Evolutionary conservation across 2,113 vertebrate species (phyloP), one percentile per base, ranked within the genome.

Genomic region (Meriones unguiculatus): DNA sequence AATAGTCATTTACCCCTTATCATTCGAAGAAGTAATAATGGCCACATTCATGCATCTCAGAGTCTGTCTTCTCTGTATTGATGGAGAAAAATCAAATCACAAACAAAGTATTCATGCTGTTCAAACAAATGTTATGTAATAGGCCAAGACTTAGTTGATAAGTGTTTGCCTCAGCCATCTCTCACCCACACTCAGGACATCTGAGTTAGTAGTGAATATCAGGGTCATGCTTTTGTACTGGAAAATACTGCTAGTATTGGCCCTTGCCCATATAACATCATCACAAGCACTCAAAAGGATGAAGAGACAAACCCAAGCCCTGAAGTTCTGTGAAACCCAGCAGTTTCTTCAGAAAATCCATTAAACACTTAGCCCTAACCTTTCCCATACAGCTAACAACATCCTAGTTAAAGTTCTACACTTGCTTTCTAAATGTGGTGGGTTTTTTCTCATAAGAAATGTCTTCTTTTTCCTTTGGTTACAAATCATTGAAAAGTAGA

Each of bases 301-400:
- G 7, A 12, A 12, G 32, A 24, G 2, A 57, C 17, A 18, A 35
- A 54, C 28, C 25, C 25, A 25, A 13, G 38, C 11, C 3, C 69
- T 25, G 38, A 7, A 0, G 0, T 22, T 84, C 78, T 38, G 25
- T 73, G 57, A 86, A 69, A 54, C 2, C 17, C 4, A 46, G 5
- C 7, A 1, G 24, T 2, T 62, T 18, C 7, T 62, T 35, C 5
- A 75, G 24, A 25, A 87, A 17, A 13, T 32, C 46, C 10, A 3
- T 28, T 41, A 41, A 35, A 10, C 5, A 13, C 3, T 22, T 11
- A n/a, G 6, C 1, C 10, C 20, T 64, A 6, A n/a, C 41, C 35
- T 8, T 20, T 0, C 25, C 50, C n/a, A 10, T 0, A 4, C 0
- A 3, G 2, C 10, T 50, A 65, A 65, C 2, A 5, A 59, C 0